Percentiles rank a stretch among this genome's conserved stretches.
phyloP scores from a whole-genome alignment of 2,113 vertebrate genomes.

The Phyllostomus hastatus region DNA sequence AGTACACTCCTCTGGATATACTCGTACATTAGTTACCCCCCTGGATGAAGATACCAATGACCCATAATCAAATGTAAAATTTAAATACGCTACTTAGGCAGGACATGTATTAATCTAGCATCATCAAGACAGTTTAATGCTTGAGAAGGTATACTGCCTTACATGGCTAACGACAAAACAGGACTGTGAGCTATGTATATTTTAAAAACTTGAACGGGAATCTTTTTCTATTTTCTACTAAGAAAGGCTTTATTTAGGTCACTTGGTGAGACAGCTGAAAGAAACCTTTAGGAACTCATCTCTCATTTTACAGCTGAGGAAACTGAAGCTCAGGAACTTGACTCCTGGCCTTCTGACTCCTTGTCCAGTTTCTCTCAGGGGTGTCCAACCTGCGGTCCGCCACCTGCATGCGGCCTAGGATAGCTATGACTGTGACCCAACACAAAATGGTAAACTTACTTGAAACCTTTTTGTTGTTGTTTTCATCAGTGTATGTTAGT shows the following conservation, averaged over 20 bases:
- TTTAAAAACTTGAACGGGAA: slow-evolving; percentile 10
- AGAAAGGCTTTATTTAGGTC: slow-evolving; percentile 15
- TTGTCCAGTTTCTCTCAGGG: background rate
- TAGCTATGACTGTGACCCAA: no score
- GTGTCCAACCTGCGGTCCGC: no score
- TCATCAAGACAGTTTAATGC: background rate
- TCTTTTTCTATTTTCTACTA: background rate
- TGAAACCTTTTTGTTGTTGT: no score
- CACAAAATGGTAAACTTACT: no score
- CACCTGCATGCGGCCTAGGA: no score
- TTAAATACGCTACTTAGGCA: slow-evolving; percentile 17
- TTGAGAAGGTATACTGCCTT: background rate
- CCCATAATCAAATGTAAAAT: background rate
- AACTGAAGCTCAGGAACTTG: background rate
- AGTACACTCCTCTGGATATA: background rate
- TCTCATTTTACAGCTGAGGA: slow-evolving; percentile 29
- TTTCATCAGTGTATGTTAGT: no score
- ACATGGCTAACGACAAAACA: background rate
- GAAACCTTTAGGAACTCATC: background rate
- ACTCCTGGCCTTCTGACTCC: background rate
- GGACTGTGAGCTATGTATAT: background rate
- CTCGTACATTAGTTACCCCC: background rate
- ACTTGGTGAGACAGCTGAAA: background rate
- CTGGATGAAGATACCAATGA: background rate
- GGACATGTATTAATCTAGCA: background rate